Evolutionary conservation across 2,888 invertebrate genomes (phyloP).

Genomic region (Crioceris asparagi): DNA sequence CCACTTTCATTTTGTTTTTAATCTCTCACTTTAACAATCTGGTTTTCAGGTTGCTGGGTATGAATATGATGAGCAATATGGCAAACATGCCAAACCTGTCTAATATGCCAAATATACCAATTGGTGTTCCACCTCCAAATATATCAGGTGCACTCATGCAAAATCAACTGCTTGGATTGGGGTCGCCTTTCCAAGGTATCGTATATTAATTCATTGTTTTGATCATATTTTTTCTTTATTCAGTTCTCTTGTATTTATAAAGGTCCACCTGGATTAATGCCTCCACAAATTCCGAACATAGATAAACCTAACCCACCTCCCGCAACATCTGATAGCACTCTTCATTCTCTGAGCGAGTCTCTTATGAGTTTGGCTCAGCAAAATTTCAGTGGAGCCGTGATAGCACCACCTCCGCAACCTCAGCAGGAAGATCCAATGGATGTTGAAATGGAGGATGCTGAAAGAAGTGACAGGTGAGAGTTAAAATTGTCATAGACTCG

Average conservation of each 20-base stretch:
- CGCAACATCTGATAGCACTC: conserved; percentile 16
- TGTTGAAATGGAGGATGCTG: conserved; percentile 59
- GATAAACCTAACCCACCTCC: conserved; percentile 15
- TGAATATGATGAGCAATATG: conserved; percentile 41
- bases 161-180: conserved; percentile 35
- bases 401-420: conserved; percentile 34
- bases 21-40: no score
- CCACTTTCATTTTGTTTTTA: no score
- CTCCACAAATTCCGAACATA: conserved; percentile 19
- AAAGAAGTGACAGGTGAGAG: no score
- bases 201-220: neutral
- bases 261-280: conserved; percentile 28
- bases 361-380: conserved; percentile 39
- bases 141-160: conserved; percentile 40
- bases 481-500: no score
- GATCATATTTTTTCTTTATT: conserved; percentile 4
- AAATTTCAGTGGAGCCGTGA: conserved; percentile 30
- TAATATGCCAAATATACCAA: conserved; percentile 36
- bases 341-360: conserved; percentile 26
- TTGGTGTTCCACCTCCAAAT: conserved; percentile 44
- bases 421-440: conserved; percentile 67
- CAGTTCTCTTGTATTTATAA: conserved; percentile 10
- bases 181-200: conserved; percentile 33
- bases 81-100: conserved; percentile 42
- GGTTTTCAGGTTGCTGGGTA: conserved; percentile 31